Conservation (phyloP, 2,797 vertebrate genomes). For the Enteromius radiatus region DNA sequence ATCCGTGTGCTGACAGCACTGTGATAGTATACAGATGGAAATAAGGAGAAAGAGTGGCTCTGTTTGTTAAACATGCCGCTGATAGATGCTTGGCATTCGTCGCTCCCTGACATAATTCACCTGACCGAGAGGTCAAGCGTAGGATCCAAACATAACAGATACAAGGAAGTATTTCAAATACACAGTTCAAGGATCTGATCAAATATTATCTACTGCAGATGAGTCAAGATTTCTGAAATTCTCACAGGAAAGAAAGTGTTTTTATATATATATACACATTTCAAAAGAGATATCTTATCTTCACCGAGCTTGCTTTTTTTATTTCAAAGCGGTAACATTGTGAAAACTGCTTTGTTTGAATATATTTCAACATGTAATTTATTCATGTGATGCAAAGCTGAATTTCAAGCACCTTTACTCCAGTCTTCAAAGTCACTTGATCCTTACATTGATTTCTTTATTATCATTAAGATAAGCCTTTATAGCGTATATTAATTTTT, state of each 20-base stretch:
- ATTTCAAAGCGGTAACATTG: background rate
- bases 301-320: too few species aligned
- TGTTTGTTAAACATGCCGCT: slow-evolving; percentile 56
- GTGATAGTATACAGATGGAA: slow-evolving; percentile 84
- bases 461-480: background rate
- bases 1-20: slow-evolving; percentile 77
- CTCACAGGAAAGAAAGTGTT: background rate
- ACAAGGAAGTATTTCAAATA: background rate
- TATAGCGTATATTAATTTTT: background rate
- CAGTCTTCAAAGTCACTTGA: background rate
- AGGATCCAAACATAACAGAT: background rate
- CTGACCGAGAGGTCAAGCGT: background rate
- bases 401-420: background rate
- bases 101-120: slow-evolving; percentile 13
- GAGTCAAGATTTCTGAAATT: background rate
- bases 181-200: background rate
- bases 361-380: background rate
- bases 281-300: too few species aligned
- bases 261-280: too few species aligned
- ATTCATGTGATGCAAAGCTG: background rate
- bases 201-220: background rate
- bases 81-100: slow-evolving; percentile 4
- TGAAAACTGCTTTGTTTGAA: background rate
- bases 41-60: slow-evolving; percentile 72
- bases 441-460: background rate